Base-by-base conservation (phyloP, 23 tunicate genomes). In the Ascidia mentula region DNA sequence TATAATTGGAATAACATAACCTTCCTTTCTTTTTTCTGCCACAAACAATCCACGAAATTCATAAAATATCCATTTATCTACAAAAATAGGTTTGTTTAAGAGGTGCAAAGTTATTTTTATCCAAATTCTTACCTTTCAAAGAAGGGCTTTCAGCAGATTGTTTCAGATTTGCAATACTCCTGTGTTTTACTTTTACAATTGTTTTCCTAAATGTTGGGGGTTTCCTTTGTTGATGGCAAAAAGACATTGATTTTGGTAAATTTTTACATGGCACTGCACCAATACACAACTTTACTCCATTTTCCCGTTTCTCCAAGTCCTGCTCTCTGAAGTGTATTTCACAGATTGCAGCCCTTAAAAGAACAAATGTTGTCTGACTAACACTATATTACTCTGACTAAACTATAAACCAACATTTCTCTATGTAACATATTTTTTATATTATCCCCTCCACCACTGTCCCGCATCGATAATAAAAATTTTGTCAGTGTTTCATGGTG, bases 181-280 rank as follows among this genome's bases (percentile, higher is more conserved):
- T 20, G 13, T 53, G 65, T 28, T 28, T 53, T 9, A 1, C 2
- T 53, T 53, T 53, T 9, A 53, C 7, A 53, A 26, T 53, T 20
- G 4, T 20, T 53, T 9, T 9, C 4, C 65, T 26, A 3, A 20
- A 3, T 53, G 13, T 9, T 9, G 65, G 65, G 4, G 65, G 13
- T 1, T 53, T 53, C 24, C 65, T 53, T 53, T 26, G 13, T 53
- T 26, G 65, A 1, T 53, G 22, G 1, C 28, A 53, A 53, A 53
- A 53, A 5, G 65, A 53, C 24, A 28, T 20, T 28, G 2, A 20
- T 53, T 53, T 53, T 26, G 65, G 65, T 20, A 53, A 28, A 5
- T 53, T 53, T 53, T 53, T 53, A 28, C 53, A 77, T 18, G 80
- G 80, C 34, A 26, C 28, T 6, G 80, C 80, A 36, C 80, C 80